Base-by-base conservation (phyloP, 2,888 invertebrate species). In the Pocota personata region DNA sequence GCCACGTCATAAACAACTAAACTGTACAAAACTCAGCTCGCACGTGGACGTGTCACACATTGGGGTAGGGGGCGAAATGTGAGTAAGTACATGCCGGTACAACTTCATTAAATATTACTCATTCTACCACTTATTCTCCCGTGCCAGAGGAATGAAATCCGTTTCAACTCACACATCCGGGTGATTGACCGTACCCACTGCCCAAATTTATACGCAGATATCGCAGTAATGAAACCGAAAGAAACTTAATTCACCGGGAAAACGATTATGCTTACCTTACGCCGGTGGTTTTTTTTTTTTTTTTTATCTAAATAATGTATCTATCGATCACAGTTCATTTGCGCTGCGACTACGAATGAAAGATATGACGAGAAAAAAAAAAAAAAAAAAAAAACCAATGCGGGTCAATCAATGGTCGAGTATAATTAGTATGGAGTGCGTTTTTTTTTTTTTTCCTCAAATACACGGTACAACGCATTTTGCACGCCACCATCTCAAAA, bases 181-280 rank as follows among this genome's bases (percentile, higher is more conserved):
- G 82, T 82, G 76, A 77, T 57, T 82, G 82, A 71, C 82, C 82
- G 82, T 66, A 67, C 79, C 58, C 40, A 43, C 50, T 30, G 69
- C 43, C 76, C 64, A 76, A 82, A 62, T 21, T 50, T 37, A 37
- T 67, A 46, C 32, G 30, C 55, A 64, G 27, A 67, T 27, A 4
- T 2, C 14, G 21, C 10, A 24, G 40, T 40, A 48, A 21, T 21
- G 19, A 67, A 69, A 60, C 19, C 32, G 7, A 46, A 57, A 75
- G 46, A 35, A 52, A 52, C 35, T 32, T 71, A 64, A 72, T 57
- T 72, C 60, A 48, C 71, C 69, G 57, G 72, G 55, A 48, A 75
- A 82, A 62, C 46, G 64, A 64, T 82, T 76, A 50, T 48, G 60
- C 57, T 21, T 46, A 73, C 79, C 66, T 55, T 19, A 77, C 62